Evolutionary conservation across 2,888 invertebrate species (phyloP), one percentile per base, ranked within the genome.

Genomic region (Didymodactylos carnosus): DNA sequence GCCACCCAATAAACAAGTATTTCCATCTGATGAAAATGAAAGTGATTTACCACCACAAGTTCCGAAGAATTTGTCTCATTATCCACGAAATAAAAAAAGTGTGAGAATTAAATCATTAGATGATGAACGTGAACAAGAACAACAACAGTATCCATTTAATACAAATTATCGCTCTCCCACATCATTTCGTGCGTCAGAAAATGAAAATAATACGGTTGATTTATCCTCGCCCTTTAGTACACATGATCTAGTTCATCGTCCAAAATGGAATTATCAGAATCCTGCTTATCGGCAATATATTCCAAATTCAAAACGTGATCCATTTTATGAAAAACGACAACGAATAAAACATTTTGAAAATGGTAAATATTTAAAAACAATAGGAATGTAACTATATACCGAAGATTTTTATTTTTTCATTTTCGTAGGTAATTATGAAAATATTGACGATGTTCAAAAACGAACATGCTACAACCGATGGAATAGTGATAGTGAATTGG

Each of bases 211-310:
- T n/a, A n/a, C n/a, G n/a, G n/a, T 62, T 35, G 62, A 62, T n/a
- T n/a, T n/a, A n/a, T n/a, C n/a, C n/a, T n/a, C n/a, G n/a, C n/a
- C n/a, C n/a, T n/a, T n/a, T 16, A 35, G 35, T 35, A 8, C 19
- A 16, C 8, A 2, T n/a, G 62, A 62, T 35, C 10, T 35, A n/a
- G 13, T n/a, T n/a, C 10, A 62, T 35, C 62, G 62, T 43, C 74
- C 74, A 25, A 41, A 71, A 29, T 74, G 74, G 74, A 74, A 74
- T 43, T 74, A 71, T 35, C 53, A 71, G 14, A 71, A 74, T 71
- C 25, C 25, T 13, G 41, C 71, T n/a, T 46, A 46, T 29, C 27
- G 46, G 39, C 53, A 74, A 72, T 53, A 51, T n/a, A 19, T 74
- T 40, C 39, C 71, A 2, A 74, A 74, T 53, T 71, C 74, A 0